Evolutionary conservation across 2,113 vertebrate species (phyloP).

Genomic region (Atlantisia rogersi): DNA sequence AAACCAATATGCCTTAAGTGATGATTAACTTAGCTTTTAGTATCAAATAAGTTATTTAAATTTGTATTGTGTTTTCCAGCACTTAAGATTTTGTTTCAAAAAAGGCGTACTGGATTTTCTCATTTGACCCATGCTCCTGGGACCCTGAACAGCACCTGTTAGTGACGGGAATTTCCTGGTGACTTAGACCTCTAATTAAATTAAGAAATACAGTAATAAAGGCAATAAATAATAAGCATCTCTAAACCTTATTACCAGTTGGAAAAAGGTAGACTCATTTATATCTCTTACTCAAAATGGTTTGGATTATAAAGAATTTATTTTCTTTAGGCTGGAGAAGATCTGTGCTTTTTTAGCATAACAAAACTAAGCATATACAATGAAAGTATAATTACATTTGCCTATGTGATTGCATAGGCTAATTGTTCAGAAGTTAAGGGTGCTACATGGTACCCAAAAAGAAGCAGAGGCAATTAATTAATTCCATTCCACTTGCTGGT

Average conservation of each 20-base stretch:
- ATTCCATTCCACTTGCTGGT: neutral
- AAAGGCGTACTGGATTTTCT: neutral
- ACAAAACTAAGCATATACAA: rapidly evolving
- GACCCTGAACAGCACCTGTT: neutral
- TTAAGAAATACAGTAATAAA: neutral
- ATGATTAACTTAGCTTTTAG: neutral
- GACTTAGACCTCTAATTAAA: neutral
- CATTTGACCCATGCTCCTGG: neutral
- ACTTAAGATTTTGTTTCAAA: neutral
- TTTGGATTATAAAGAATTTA: neutral
- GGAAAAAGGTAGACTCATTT: neutral
- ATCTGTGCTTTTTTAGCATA: neutral
- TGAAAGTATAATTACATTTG: neutral
- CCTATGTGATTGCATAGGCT: neutral
- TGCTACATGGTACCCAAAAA: neutral
- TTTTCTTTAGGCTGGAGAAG: neutral
- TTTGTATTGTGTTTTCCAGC: neutral
- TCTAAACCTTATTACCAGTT: neutral
- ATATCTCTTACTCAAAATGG: neutral
- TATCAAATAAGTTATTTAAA: neutral
- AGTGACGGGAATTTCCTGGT: neutral
- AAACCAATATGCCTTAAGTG: neutral
- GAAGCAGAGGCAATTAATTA: neutral
- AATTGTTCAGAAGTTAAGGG: neutral
- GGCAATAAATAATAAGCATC: neutral